These are phyloP conservation scores for Eulemur rubriventer DNA, from an alignment of 2,797 vertebrate genomes.

Conservation along the genomic window DNA sequence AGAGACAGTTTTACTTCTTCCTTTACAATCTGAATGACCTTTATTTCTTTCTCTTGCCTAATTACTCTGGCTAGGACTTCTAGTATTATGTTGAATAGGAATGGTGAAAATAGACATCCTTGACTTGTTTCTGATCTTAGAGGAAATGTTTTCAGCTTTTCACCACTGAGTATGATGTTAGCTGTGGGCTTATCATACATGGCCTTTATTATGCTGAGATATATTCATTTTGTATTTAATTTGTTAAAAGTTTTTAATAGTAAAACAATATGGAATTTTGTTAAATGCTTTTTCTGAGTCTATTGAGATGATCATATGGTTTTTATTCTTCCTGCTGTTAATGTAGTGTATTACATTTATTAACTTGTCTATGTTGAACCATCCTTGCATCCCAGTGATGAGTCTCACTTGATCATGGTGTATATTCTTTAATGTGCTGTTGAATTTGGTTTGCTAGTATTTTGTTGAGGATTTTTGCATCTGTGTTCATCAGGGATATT, in stretches of 20 bases:
- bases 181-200: not conserved
- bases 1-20: not conserved
- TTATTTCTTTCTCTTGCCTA: not conserved
- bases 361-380: not conserved
- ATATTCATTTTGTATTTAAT: not conserved
- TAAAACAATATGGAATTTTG: not conserved
- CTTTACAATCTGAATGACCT: not conserved
- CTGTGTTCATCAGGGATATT: not conserved
- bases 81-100: not conserved
- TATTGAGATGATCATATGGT: not conserved
- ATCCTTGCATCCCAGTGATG: not conserved
- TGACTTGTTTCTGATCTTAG: not conserved
- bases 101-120: not conserved
- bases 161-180: not conserved
- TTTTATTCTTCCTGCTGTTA: not conserved
- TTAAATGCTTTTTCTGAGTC: not conserved
- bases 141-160: not conserved
- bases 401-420: not conserved
- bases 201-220: not conserved
- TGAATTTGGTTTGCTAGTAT: not conserved
- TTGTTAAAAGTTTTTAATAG: not conserved
- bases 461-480: not conserved
- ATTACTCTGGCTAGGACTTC: not conserved
- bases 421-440: not conserved
- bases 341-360: not conserved